These are phyloP conservation scores for Hippolais icterina DNA, from an alignment of 2,113 vertebrate genomes.

Conservation along the genomic window DNA sequence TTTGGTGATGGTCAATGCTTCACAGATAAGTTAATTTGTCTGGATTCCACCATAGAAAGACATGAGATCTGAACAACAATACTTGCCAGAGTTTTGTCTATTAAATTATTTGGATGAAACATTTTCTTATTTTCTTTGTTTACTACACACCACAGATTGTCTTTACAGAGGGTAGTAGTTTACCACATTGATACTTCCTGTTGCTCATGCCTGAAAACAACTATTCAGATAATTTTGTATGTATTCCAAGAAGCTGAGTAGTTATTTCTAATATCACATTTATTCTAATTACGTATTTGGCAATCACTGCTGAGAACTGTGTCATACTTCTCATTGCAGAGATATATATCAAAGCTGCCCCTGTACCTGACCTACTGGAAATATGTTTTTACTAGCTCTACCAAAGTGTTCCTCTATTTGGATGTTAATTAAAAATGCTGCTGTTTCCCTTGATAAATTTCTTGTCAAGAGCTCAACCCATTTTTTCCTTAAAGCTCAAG, in stretches of 20 bases:
- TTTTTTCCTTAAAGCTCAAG: not conserved
- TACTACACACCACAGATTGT: not conserved
- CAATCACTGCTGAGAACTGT: not conserved
- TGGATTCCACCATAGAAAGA: not conserved
- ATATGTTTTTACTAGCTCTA: not conserved
- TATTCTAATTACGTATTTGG: not conserved
- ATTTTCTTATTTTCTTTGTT: not conserved
- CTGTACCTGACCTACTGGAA: not conserved
- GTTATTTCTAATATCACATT: not conserved
- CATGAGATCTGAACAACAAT: not conserved
- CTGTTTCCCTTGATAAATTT: not conserved
- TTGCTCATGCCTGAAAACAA: not conserved
- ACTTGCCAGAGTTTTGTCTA: not conserved
- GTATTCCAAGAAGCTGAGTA: not conserved
- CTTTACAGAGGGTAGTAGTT: not conserved
- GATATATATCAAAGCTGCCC: not conserved
- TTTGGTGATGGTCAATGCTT: not conserved
- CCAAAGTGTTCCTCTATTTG: not conserved
- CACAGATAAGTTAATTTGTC: not conserved
- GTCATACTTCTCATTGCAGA: not conserved
- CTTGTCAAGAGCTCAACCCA: not conserved
- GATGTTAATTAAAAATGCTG: not conserved
- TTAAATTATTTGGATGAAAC: not conserved
- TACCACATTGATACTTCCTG: not conserved
- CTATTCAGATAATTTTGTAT: not conserved